Percentiles rank a stretch among this genome's conserved stretches.
Evolutionary conservation across 37 sponge, comb jelly and placozoan genomes (phyloP).

Genomic region (Halisarca cf. caerulea): DNA sequence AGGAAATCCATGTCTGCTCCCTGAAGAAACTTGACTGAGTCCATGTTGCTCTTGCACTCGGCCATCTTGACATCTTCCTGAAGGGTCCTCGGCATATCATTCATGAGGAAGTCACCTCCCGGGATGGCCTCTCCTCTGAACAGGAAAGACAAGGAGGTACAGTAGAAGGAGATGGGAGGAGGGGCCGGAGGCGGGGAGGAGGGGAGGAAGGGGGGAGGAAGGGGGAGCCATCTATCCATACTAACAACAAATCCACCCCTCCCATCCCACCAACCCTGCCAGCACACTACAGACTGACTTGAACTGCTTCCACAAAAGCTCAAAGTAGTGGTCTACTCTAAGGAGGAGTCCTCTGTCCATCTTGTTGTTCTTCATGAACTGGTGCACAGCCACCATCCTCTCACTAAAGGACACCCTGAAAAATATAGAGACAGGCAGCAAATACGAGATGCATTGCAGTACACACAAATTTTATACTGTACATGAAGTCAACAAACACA

Average conservation of each 20-base stretch:
- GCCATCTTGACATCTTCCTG: constrained; percentile 61
- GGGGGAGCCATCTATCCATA: background rate
- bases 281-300: constrained; percentile 33
- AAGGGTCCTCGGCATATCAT: constrained; percentile 64
- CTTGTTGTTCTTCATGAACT: constrained; percentile 70
- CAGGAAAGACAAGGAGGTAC: background rate
- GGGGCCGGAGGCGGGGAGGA: too few species aligned
- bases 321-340: constrained; percentile 69
- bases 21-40: constrained; percentile 43
- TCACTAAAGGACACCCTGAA: constrained; percentile 70
- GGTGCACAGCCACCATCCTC: constrained; percentile 70
- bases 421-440: background rate
- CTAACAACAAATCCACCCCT: too few species aligned
- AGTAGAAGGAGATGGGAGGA: background rate
- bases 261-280: background rate
- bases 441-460: background rate
- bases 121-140: constrained; percentile 61
- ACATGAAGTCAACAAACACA: background rate
- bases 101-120: constrained; percentile 54
- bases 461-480: background rate
- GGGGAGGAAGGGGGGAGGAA: background rate
- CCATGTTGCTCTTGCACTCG: constrained; percentile 36
- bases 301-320: constrained; percentile 68
- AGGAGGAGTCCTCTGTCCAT: constrained; percentile 46
- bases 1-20: constrained; percentile 43